Evolutionary conservation across 2,797 vertebrate genomes (phyloP), one percentile per base, ranked within the genome.

Genomic region (Phoeniculus purpureus): DNA sequence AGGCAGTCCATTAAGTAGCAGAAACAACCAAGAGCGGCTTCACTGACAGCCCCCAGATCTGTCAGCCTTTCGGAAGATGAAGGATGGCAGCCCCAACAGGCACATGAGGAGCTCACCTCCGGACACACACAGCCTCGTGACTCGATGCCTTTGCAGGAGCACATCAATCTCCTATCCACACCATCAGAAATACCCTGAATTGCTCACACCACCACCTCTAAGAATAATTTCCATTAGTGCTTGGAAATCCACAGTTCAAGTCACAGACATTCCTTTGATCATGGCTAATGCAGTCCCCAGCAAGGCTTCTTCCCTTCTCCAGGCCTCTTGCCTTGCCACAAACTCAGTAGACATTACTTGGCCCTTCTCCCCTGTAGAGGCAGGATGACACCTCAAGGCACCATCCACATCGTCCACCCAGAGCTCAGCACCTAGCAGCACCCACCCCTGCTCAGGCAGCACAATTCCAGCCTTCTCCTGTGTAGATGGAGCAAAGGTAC

Each of bases 101-200:
- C 45, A 65, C 1, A 1, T 0, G 1, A 45, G 15, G 23, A 79
- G 15, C 37, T 88, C 9, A 0, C 10, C 78, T 68, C 23, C 48
- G 32, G 59, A 15, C 16, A 19, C 1, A 0, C 23, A 2, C 2
- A 2, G 48, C 48, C 14, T 65, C 22, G 4, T 11, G 6, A 15
- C 45, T 22, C 3, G 0, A 8, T 40, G 15, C 16, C 23, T 58
- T 73, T 65, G 50, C 22, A 81, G n/a, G 19, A 68, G 56, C 48
- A 5, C 9, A 37, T 59, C 48, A 32, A 4, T 22, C 25, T 85
- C 68, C 73, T 45, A 16, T 40, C 29, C 50, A 12, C 4, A 1
- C 29, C 23, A 27, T 34, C 73, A 83, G n/a, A 85, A 83, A 54
- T 10, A 7, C n/a, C n/a, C 15, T 43, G 50, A 55, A 62, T 56